phyloP scores from a whole-genome alignment of 2,113 vertebrate species.

The Pantherophis guttatus region DNA sequence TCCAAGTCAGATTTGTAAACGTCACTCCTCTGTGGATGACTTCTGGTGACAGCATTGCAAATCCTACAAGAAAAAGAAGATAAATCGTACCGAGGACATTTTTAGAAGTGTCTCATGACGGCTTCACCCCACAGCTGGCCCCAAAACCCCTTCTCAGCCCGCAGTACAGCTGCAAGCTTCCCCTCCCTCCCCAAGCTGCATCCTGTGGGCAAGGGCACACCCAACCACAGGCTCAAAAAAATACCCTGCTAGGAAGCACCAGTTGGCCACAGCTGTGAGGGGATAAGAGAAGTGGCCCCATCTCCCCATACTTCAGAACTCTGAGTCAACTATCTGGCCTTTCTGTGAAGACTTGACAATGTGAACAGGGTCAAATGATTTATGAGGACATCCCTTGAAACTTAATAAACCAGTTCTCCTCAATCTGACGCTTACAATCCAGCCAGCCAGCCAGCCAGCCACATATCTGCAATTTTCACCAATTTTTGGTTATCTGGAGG shows the following conservation, averaged over 20 bases:
- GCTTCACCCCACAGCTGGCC: not conserved
- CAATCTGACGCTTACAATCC: not conserved
- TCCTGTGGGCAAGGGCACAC: not conserved
- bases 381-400: not conserved
- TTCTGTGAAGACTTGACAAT: not conserved
- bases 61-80: constrained; percentile 72
- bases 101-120: too few species aligned
- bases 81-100: not conserved
- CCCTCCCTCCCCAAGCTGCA: not conserved
- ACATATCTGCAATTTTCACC: not conserved
- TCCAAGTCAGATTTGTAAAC: constrained; percentile 86
- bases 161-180: not conserved
- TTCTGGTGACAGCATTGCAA: constrained; percentile 87
- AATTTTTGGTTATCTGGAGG: not conserved
- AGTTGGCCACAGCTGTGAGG: not conserved
- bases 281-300: not conserved
- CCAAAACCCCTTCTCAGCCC: not conserved
- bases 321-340: not conserved
- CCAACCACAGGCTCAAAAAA: not conserved
- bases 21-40: constrained; percentile 88
- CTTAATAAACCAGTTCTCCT: not conserved
- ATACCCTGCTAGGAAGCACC: not conserved
- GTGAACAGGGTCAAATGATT: not conserved
- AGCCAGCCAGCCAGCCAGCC: not conserved
- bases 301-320: not conserved